Conservation (phyloP, 2,888 invertebrate genomes). For the Villa cingulata region DNA sequence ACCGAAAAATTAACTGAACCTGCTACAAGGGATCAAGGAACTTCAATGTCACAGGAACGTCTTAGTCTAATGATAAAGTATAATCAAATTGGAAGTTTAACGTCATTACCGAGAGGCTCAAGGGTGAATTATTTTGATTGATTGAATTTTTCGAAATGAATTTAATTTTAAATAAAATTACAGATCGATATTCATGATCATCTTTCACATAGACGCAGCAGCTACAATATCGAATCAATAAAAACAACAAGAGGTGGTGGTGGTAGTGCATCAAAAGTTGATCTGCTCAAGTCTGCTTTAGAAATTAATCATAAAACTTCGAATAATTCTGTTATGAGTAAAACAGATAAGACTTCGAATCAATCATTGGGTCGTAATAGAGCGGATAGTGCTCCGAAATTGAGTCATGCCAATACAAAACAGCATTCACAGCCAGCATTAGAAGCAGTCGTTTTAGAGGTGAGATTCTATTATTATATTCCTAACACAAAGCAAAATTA, state of each 20-base stretch:
- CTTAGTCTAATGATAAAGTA: conserved; percentile 60
- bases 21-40: conserved; percentile 51
- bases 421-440: conserved; percentile 46
- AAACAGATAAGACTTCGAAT: conserved; percentile 43
- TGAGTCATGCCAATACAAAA: conserved; percentile 41
- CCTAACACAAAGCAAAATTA: too few relatives aligned
- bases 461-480: too few relatives aligned
- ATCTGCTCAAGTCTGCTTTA: conserved; percentile 53
- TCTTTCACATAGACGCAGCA: conserved; percentile 35
- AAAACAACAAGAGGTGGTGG: conserved; percentile 26
- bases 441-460: conserved; percentile 43
- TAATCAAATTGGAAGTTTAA: conserved; percentile 61
- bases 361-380: conserved; percentile 42
- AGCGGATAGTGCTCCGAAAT: conserved; percentile 49
- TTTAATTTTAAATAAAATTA: not conserved
- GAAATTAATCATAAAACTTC: conserved; percentile 48
- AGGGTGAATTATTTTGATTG: conserved; percentile 34
- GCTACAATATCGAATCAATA: conserved; percentile 35
- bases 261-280: conserved; percentile 42
- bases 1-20: conserved; percentile 52
- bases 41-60: conserved; percentile 57
- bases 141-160: not conserved
- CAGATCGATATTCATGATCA: conserved; percentile 36
- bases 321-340: conserved; percentile 38
- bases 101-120: conserved; percentile 53